phyloP scores from a whole-genome alignment of 2,888 invertebrate species.

The Drosophila suboccidentalis region DNA sequence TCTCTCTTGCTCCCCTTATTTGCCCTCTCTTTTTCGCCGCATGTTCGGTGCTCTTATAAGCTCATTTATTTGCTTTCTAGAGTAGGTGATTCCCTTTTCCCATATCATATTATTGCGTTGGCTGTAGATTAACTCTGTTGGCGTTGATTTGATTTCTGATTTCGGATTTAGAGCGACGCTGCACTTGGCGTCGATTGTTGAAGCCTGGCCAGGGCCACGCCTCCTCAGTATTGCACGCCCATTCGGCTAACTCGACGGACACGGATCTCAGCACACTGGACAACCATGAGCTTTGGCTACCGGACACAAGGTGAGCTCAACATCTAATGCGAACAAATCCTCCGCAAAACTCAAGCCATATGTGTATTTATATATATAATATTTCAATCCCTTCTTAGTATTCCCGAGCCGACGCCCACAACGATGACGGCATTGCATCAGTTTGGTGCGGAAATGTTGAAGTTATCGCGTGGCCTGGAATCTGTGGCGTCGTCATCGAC shows the following conservation, averaged over 20 bases:
- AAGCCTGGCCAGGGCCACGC: conserved; percentile 84
- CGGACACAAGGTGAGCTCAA: conserved; percentile 87
- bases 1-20: background rate
- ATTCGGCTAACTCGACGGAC: conserved; percentile 92
- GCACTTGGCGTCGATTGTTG: conserved; percentile 91
- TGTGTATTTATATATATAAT: too few species aligned
- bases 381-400: conserved; percentile 65
- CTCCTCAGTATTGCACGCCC: conserved; percentile 88
- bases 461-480: conserved; percentile 92
- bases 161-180: conserved; percentile 88
- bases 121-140: conserved; percentile 31
- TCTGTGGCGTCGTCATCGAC: conserved; percentile 87
- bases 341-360: background rate
- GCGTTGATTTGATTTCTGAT: conserved; percentile 14
- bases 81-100: conserved; percentile 29
- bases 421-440: conserved; percentile 94
- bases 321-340: background rate
- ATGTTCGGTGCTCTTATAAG: conserved; percentile 53
- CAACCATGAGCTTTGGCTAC: conserved; percentile 93
- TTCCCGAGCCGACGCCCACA: conserved; percentile 91
- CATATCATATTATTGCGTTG: conserved; percentile 24
- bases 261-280: conserved; percentile 94
- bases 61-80: conserved; percentile 54
- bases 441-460: conserved; percentile 95
- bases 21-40: background rate